Conservation (phyloP, 2,888 invertebrate genomes). For the Dryocosmus kuriphilus region DNA sequence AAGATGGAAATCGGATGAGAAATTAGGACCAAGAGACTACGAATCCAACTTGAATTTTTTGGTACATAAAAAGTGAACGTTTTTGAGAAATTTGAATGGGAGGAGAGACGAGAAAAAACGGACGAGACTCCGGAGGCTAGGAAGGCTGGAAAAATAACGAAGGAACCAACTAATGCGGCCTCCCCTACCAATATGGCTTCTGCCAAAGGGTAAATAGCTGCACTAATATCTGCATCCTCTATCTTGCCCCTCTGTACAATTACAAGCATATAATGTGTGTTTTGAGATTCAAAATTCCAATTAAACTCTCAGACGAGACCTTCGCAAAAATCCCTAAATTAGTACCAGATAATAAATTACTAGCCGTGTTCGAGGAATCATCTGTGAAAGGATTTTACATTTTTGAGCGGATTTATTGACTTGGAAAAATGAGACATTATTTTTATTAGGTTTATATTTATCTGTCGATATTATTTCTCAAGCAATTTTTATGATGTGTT, state of each 20-base stretch:
- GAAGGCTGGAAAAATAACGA: constrained; percentile 60
- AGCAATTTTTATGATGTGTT: no score
- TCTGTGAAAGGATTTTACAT: no score
- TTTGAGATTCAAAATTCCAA: constrained; percentile 13
- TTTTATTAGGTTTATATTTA: no score
- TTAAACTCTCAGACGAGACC: constrained; percentile 8
- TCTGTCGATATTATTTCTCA: no score
- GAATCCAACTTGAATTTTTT: neutral
- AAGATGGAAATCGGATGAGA: constrained; percentile 11
- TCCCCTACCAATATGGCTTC: constrained; percentile 58
- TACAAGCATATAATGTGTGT: constrained; percentile 18
- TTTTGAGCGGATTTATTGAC: no score
- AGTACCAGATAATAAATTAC: constrained; percentile 2
- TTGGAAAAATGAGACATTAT: no score
- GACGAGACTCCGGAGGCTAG: constrained; percentile 58
- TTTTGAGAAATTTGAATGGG: constrained; percentile 45
- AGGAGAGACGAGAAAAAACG: constrained; percentile 60
- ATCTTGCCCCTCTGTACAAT: constrained; percentile 41
- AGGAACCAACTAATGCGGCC: constrained; percentile 65
- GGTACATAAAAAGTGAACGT: constrained; percentile 4
- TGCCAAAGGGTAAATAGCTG: constrained; percentile 72
- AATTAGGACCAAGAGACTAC: neutral
- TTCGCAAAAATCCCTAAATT: neutral
- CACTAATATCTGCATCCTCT: constrained; percentile 57
- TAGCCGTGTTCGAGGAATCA: constrained; percentile 5